These are phyloP conservation scores for Platyrinchus mystaceus DNA, from an alignment of 2,797 vertebrate species.

Conservation along the genomic window DNA sequence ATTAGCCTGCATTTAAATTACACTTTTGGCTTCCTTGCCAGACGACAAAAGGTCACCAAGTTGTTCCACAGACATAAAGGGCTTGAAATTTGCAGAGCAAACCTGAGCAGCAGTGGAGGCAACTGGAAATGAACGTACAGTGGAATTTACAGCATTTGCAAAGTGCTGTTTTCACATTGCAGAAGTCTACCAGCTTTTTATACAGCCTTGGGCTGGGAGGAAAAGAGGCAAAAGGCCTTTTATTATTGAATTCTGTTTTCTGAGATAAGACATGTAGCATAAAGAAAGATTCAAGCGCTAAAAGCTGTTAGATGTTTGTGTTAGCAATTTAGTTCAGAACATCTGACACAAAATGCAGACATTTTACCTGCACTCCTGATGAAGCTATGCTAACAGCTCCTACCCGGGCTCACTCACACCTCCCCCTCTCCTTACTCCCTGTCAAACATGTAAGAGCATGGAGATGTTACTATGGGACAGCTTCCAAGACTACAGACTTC, in stretches of 20 bases:
- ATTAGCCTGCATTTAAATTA: not conserved
- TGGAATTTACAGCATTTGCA: not conserved
- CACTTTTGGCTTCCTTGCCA: not conserved
- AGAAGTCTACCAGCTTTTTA: not conserved
- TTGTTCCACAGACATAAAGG: not conserved
- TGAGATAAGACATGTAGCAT: not conserved
- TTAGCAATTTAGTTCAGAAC: slow-evolving; percentile 7
- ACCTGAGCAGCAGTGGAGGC: not conserved
- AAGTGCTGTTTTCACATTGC: not conserved
- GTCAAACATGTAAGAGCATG: not conserved
- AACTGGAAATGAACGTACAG: not conserved
- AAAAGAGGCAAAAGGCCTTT: not conserved
- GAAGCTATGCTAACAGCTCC: not conserved
- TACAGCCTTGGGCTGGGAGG: not conserved
- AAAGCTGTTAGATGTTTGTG: slow-evolving; percentile 10
- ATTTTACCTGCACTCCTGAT: not conserved
- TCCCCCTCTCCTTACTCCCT: not conserved
- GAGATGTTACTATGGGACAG: not conserved
- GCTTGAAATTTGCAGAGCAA: not conserved
- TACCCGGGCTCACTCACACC: not conserved
- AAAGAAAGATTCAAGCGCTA: slow-evolving; percentile 1
- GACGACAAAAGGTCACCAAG: not conserved
- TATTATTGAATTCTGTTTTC: not conserved
- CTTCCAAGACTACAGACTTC: not conserved
- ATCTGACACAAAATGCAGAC: slow-evolving; percentile 5